A percentile compares a stretch with the other conserved stretches of the same genome.
Conservation (phyloP, 2,888 invertebrate species). For the Tinea semifulvella region DNA sequence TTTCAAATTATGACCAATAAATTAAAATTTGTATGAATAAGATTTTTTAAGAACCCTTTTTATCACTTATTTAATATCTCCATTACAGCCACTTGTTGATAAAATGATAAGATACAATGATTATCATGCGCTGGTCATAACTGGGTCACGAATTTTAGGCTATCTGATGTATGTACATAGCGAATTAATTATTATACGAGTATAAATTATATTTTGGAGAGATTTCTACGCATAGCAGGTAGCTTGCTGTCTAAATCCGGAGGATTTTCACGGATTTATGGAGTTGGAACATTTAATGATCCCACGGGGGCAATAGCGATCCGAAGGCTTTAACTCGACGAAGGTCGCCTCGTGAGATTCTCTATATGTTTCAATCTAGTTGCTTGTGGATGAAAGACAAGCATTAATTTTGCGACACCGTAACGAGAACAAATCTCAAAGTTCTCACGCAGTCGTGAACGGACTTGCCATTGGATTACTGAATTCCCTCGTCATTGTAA, state of each 20-base stretch:
- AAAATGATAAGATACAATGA: conserved; percentile 1
- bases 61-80: conserved; percentile 3
- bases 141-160: conserved; percentile 3
- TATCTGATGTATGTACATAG: too few relatives aligned
- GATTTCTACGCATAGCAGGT: not conserved
- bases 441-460: conserved; percentile 7
- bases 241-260: conserved; percentile 4
- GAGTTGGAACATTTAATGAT: conserved; percentile 28
- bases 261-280: conserved; percentile 22
- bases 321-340: conserved; percentile 29
- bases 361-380: conserved; percentile 13
- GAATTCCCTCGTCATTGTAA: not conserved
- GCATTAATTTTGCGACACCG: conserved; percentile 11
- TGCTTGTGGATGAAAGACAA: not conserved
- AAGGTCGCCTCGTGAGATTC: conserved; percentile 5
- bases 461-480: conserved; percentile 7
- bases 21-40: not conserved
- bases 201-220: not conserved
- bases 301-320: conserved; percentile 36
- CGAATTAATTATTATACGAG: too few relatives aligned
- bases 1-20: conserved; percentile 9
- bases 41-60: not conserved
- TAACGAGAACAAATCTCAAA: conserved; percentile 9
- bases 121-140: conserved; percentile 1
- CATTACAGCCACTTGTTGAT: conserved; percentile 4